Evolutionary conservation across 2,113 vertebrate species (phyloP).

Genomic region (Stictonetta naevosa): DNA sequence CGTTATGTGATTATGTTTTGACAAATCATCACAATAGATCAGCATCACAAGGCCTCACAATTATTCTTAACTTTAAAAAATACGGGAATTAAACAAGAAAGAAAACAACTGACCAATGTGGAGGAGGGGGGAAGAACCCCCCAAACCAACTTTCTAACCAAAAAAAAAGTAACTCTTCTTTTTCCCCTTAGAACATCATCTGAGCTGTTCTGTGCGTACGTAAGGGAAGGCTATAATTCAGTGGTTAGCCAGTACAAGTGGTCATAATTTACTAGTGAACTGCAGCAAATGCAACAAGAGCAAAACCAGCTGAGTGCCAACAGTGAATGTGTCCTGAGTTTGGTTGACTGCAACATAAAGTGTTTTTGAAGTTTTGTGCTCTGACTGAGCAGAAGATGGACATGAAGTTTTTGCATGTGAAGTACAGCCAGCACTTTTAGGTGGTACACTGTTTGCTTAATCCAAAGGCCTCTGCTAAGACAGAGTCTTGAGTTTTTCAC

Average conservation of each 20-base stretch:
- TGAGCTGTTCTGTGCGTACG: not conserved
- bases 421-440: slow-evolving; percentile 16
- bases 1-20: slow-evolving; percentile 38
- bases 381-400: slow-evolving; percentile 1
- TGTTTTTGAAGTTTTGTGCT: slow-evolving; percentile 37
- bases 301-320: not conserved
- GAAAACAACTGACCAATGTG: not conserved
- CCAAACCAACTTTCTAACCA: not conserved
- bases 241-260: not conserved
- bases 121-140: too few species aligned
- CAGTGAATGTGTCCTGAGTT: not conserved
- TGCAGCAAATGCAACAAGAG: not conserved
- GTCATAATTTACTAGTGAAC: not conserved
- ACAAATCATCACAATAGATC: slow-evolving; percentile 34
- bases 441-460: slow-evolving; percentile 46
- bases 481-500: slow-evolving; percentile 23
- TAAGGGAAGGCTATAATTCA: not conserved
- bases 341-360: slow-evolving; percentile 30
- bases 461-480: not conserved
- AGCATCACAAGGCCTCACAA: not conserved
- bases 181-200: too few species aligned
- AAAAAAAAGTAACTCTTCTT: not conserved
- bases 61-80: slow-evolving; percentile 17
- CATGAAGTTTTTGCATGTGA: slow-evolving; percentile 12
- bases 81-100: not conserved